Percentiles rank a stretch among this genome's conserved stretches.
phyloP scores from a whole-genome alignment of 92 coral and sea anemone genomes.

The Phenganax subtilis region DNA sequence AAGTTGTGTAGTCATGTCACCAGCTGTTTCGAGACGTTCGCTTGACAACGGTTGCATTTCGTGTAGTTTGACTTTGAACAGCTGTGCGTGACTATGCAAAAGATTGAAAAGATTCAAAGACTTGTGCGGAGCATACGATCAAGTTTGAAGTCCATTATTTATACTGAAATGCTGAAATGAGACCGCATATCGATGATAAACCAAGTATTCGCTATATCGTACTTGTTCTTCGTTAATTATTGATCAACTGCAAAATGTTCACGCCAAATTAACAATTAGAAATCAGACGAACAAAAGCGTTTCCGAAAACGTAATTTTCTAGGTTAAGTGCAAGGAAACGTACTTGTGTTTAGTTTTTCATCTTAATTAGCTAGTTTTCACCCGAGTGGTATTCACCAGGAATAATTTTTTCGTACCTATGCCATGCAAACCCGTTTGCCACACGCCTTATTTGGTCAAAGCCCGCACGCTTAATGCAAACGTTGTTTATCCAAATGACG shows the following conservation, averaged over 20 bases:
- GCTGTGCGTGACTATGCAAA: neutral
- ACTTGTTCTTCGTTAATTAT: slow-evolving; percentile 32
- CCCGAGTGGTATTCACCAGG: neutral
- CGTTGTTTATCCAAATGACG: slow-evolving; percentile 43
- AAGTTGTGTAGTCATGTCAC: neutral
- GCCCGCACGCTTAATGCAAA: slow-evolving; percentile 37
- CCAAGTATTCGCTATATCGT: neutral
- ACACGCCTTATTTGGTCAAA: slow-evolving; percentile 41
- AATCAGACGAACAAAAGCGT: slow-evolving; percentile 24
- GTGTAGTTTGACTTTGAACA: neutral
- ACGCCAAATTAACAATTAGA: slow-evolving; percentile 37
- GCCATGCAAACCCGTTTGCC: slow-evolving; percentile 7
- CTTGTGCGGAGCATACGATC: neutral
- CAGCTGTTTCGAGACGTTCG: neutral
- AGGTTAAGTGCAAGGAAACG: neutral
- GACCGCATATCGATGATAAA: neutral
- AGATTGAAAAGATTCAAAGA: neutral
- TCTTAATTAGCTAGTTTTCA: neutral
- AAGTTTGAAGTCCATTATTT: neutral
- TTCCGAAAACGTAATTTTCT: slow-evolving; percentile 4
- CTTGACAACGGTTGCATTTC: neutral
- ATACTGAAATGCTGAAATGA: neutral
- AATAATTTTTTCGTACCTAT: neutral
- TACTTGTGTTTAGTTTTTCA: neutral
- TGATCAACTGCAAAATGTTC: slow-evolving; percentile 33